Evolutionary conservation across 2,888 invertebrate genomes (phyloP).

Genomic region (Aphodius sticticus): DNA sequence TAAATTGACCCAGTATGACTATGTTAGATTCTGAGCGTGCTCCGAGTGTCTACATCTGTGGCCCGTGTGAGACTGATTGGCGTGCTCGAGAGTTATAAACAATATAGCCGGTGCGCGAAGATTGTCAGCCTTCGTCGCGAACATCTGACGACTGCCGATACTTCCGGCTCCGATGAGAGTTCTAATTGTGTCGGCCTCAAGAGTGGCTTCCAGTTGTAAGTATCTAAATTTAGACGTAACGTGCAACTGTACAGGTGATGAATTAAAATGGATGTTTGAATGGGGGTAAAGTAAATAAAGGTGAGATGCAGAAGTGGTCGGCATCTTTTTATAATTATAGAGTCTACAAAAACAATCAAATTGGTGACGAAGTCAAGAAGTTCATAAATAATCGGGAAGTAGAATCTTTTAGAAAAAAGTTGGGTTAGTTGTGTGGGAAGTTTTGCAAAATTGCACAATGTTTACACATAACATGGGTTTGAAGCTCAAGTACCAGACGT

Average conservation of each 20-base stretch:
- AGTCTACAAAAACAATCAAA: too few relatives aligned
- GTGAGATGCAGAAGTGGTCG: too few relatives aligned
- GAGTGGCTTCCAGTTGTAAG: slow-evolving; percentile 8
- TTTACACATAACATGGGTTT: too few relatives aligned
- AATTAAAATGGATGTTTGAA: background rate
- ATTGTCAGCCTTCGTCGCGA: background rate
- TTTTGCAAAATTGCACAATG: too few relatives aligned
- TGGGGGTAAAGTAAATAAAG: too few relatives aligned
- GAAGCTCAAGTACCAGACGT: too few relatives aligned
- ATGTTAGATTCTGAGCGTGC: slow-evolving; percentile 31
- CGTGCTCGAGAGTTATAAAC: background rate
- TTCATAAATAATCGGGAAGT: too few relatives aligned
- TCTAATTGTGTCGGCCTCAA: background rate
- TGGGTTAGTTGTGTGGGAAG: too few relatives aligned
- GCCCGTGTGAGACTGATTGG: too few relatives aligned
- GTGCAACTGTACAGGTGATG: background rate
- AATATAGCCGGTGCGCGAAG: slow-evolving; percentile 15
- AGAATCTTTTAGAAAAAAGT: too few relatives aligned
- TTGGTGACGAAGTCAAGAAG: too few relatives aligned
- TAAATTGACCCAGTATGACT: slow-evolving; percentile 35
- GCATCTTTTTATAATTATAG: too few relatives aligned
- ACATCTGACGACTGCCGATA: slow-evolving; percentile 5
- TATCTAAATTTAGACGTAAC: slow-evolving; percentile 5
- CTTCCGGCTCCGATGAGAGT: background rate
- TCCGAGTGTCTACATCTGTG: background rate